Base-by-base conservation (phyloP, 23 tunicate genomes). In the Aplidium turbinatum region DNA sequence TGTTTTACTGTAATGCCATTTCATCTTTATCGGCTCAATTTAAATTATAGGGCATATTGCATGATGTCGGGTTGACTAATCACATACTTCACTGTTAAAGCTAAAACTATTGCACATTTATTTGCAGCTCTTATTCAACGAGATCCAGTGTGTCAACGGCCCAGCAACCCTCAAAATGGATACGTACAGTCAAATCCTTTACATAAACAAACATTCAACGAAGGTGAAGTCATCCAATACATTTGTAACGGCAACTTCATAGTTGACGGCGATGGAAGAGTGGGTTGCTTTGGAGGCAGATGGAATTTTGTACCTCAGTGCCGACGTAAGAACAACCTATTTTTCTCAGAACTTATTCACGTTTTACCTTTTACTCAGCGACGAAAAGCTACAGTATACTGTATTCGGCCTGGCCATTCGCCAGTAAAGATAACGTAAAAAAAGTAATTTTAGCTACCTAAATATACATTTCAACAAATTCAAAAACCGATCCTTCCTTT, bases 311-410 rank as follows among this genome's bases (percentile, higher is more conserved):
- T 47, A 3, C 76, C 76, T 48, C 40, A 25, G 26, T 70, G 76
- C 58, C 32, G 76, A 70, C 35, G 76, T 70, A 24, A 47, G 76
- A n/a, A n/a, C n/a, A n/a, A n/a, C n/a, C n/a, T n/a, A n/a, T n/a
- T n/a, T 42, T 42, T 11, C 50, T n/a, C n/a, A n/a, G n/a, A n/a
- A n/a, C n/a, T n/a, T n/a, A n/a, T n/a, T n/a, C n/a, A n/a, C n/a
- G n/a, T n/a, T n/a, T n/a, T n/a, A n/a, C n/a, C n/a, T n/a, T n/a
- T n/a, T n/a, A n/a, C n/a, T n/a, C n/a, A n/a, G n/a, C n/a, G n/a
- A n/a, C n/a, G n/a, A n/a, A n/a, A n/a, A n/a, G n/a, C n/a, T n/a
- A n/a, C n/a, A n/a, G n/a, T n/a, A n/a, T n/a, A n/a, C n/a, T n/a
- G n/a, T n/a, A n/a, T n/a, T n/a, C n/a, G n/a, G n/a, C n/a, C n/a